Base-by-base conservation (phyloP, 2,888 invertebrate genomes). In the Acronicta leporina region DNA sequence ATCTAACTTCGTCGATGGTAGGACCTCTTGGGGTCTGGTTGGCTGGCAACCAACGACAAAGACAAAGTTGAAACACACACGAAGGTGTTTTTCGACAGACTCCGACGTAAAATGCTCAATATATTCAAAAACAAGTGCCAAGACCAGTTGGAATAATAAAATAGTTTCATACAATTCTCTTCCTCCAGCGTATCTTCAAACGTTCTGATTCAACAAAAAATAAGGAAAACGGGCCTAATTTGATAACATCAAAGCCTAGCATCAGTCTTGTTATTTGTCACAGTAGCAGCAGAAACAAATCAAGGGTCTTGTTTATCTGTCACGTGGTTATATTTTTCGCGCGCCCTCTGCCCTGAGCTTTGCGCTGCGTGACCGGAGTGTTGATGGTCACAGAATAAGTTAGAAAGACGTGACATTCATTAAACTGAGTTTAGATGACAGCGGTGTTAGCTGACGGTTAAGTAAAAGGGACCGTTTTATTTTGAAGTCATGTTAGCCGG, bases 321-420 rank as follows among this genome's bases (percentile, higher is more conserved):
- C 80, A 65, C 74, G 67, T 58, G 75, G 82, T 85, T 78, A 84
- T 88, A 87, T 87, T 86, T 88, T 82, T 85, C 85, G 78, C 86
- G 83, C 85, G 81, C 74, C 80, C 77, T 68, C 70, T 73, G 76
- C 73, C 75, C 77, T 73, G 69, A 53, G 55, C 38, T 38, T n/a
- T 38, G 38, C n/a, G 38, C 63, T 47, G 73, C 88, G 87, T 88
- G 88, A 86, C 86, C 73, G 56, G 85, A 72, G 82, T 87, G 49
- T 58, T 30, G 47, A 69, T 54, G 48, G 43, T 9, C 81, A 79
- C 38, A 80, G 82, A 77, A 53, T 77, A 77, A 73, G 60, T 58
- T 73, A 60, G 49, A 48, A 59, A 79, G 77, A 75, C 66, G 68
- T 58, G 77, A 62, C 71, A 25, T 41, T 68, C 60, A 54, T 73